Evolutionary conservation across 2,113 vertebrate species (phyloP).

Genomic region (Perognathus longimembris): DNA sequence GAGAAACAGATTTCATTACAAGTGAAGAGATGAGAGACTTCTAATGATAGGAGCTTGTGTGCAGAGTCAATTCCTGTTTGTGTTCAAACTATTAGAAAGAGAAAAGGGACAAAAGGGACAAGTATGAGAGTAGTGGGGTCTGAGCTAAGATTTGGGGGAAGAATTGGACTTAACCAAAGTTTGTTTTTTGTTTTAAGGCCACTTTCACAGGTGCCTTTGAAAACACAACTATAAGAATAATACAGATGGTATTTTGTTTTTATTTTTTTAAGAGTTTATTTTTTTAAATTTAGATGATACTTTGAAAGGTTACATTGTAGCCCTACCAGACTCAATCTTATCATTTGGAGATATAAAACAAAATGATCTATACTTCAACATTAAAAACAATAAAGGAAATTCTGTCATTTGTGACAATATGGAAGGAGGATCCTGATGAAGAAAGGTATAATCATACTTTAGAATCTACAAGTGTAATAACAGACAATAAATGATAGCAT

Average conservation of each 20-base stretch:
- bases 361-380: not conserved
- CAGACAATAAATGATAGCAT: not conserved
- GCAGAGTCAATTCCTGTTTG: slow-evolving; percentile 23
- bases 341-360: not conserved
- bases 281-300: not conserved
- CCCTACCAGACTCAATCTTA: not conserved
- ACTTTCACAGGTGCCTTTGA: not conserved
- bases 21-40: slow-evolving; percentile 48
- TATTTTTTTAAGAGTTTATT: not conserved
- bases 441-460: not conserved
- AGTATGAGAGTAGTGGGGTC: not conserved
- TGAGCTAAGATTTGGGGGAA: not conserved
- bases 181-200: not conserved
- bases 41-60: slow-evolving; percentile 42
- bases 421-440: not conserved
- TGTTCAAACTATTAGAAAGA: not conserved
- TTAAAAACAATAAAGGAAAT: not conserved
- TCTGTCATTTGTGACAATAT: not conserved
- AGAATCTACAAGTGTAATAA: not conserved
- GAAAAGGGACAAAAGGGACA: not conserved
- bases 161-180: not conserved
- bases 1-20: slow-evolving; percentile 74
- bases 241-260: not conserved
- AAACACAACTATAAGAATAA: not conserved
- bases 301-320: not conserved